Evolutionary conservation across 2,113 vertebrate genomes (phyloP).

Genomic region (Capricornis sumatraensis): DNA sequence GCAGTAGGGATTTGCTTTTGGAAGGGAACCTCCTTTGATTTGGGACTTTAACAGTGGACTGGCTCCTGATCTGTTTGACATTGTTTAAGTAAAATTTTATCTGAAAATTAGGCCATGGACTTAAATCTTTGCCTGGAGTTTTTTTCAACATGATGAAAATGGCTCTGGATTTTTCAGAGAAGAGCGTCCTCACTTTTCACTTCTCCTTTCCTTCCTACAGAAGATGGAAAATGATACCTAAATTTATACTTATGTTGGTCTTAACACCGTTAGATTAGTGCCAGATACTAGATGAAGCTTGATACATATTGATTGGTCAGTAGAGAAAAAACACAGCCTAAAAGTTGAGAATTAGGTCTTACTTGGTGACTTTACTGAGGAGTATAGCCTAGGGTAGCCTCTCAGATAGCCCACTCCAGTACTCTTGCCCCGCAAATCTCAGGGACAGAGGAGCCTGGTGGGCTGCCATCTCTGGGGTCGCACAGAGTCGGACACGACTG

Average conservation of each 20-base stretch:
- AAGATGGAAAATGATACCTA: not conserved
- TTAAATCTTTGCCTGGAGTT: not conserved
- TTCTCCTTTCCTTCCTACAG: not conserved
- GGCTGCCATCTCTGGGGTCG: too few species aligned
- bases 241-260: not conserved
- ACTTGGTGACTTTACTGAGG: not conserved
- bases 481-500: too few species aligned
- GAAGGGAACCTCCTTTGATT: not conserved
- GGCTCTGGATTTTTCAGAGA: not conserved
- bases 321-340: not conserved
- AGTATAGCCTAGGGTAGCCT: not conserved
- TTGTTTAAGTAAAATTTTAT: conserved; percentile 35
- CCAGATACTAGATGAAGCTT: not conserved
- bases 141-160: not conserved
- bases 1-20: not conserved
- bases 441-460: too few species aligned
- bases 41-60: conserved; percentile 37
- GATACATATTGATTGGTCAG: not conserved
- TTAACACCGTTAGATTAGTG: not conserved
- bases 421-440: too few species aligned
- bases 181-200: not conserved
- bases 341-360: not conserved
- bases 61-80: not conserved
- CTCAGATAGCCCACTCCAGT: not conserved
- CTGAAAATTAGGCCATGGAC: not conserved